Base-by-base conservation (phyloP, 2,113 vertebrate genomes). In the Halichoerus grypus region DNA sequence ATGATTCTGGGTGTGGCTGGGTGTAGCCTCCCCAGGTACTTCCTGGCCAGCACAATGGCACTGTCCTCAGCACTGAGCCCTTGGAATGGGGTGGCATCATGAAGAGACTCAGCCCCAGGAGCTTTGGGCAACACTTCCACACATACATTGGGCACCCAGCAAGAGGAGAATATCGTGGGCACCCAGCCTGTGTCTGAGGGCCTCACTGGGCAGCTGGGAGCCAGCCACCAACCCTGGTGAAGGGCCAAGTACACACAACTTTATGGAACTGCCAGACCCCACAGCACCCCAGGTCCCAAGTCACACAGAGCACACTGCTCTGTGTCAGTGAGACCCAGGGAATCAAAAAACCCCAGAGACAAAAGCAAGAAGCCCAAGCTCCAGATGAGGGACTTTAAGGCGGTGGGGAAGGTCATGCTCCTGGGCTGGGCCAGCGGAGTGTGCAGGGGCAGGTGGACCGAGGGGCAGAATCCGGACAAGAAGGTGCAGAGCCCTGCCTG, bases 1-100 rank as follows among this genome's bases (percentile, higher is more conserved):
- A 97, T 74, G 95, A 74, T 80, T 95, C 91, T 69, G 61, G 97
- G 96, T 92, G 97, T 88, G 96, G 18, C 53, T 46, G 49, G 98
- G 96, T 89, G 91, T 33, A 28, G 96, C 72, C 85, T 97, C 88
- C 51, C 55, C 88, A 96, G 90, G 93, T 81, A 92, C 83, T 91
- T 94, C 86, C 88, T 96, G 97, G 98, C 97, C 98, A 98, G 96
- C 79, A 92, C 96, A 96, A 71, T 96, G 98, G 94, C 77, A 53
- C 63, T 22, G 14, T 88, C 88, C 81, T 31, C 22, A 95, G 22
- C 63, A 28, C 88, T 3, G 18, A 87, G 63, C 31, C 18, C 39
- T 11, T 15, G 55, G 31, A 42, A 28, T 46, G 36, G 11, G 92
- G 71, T 18, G 2, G 72, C 59, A 33, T 21, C 39, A 42, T 22